Evolutionary conservation across 2,888 invertebrate species (phyloP).

Genomic region (Drepana falcataria): DNA sequence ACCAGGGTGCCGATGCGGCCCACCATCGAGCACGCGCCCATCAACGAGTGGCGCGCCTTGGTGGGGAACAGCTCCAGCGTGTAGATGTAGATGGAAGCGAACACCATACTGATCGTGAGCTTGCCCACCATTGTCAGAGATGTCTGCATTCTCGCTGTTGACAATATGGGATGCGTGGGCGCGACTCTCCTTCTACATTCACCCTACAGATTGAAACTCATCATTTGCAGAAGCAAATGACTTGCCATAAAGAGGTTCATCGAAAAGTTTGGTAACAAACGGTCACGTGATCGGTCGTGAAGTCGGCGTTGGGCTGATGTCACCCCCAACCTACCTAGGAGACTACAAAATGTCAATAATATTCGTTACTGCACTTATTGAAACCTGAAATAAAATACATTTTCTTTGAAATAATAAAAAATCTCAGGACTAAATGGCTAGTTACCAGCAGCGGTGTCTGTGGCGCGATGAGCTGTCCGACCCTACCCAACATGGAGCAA

Average conservation of each 20-base stretch:
- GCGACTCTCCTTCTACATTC: not conserved
- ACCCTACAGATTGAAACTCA: not conserved
- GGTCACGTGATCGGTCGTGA: no score
- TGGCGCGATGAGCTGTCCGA: slow-evolving; percentile 82
- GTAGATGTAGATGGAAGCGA: slow-evolving; percentile 79
- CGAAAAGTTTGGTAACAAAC: no score
- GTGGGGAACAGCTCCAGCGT: slow-evolving; percentile 83
- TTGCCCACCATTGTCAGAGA: slow-evolving; percentile 68
- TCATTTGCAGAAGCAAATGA: no score
- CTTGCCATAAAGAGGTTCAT: no score
- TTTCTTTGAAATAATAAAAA: no score
- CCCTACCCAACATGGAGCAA: slow-evolving; percentile 82
- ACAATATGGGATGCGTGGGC: not conserved
- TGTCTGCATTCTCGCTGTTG: not conserved
- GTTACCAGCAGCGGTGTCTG: slow-evolving; percentile 82
- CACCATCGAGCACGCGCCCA: slow-evolving; percentile 80
- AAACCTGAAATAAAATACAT: no score
- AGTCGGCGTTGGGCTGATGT: no score
- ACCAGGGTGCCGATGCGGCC: slow-evolving; percentile 80
- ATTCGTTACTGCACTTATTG: no score
- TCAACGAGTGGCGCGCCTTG: slow-evolving; percentile 72
- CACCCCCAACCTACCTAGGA: no score
- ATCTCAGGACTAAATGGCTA: no score
- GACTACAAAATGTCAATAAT: no score
- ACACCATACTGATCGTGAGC: slow-evolving; percentile 79